Base-by-base conservation (phyloP, 2,888 invertebrate genomes). In the Diadegma fenestrale region DNA sequence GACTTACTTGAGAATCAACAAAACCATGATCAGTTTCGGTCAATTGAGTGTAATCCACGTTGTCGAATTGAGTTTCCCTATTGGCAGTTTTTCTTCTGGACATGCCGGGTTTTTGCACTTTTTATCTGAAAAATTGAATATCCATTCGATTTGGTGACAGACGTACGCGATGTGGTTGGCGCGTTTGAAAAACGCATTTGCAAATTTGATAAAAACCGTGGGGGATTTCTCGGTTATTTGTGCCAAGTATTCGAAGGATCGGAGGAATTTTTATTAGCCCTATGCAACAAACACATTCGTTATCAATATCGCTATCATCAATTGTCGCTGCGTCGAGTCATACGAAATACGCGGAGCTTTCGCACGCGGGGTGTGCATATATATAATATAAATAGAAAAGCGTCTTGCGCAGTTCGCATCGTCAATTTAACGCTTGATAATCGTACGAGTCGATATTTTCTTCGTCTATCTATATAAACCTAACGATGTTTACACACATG, bases 1-100 rank as follows among this genome's bases (percentile, higher is more conserved):
- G 54, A 82, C 72, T 86, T 83, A 94, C 94, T 88, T 94, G 97
- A 33, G 96, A 96, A 91, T 96, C 96, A 3, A 96, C 95, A 93
- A 96, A 96, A 48, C 96, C 96, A 93, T 95, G 96, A 90, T 96
- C 96, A 93, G 92, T 94, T 90, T 94, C 94, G 66, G 94, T 94
- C 66, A 95, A 91, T 90, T 95, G 95, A 79, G 95, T 94, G 88
- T 96, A 96, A 93, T 96, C 96, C 77, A 96, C 96, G 92, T 96
- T 95, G 90, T 95, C 95, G 87, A 91, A 94, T 91, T 92, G 91
- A 89, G 87, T 90, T 85, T 95, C 95, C 63, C 91, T 87, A 0
- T 88, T 88, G 80, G 95, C 94, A 78, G 95, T 94, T 89, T 96
- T 94, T 89, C 96, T 95, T 89, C 96, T 94, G 43, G 96, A 96